phyloP scores from a whole-genome alignment of 2,113 vertebrate genomes.

The Percina caprodes region DNA sequence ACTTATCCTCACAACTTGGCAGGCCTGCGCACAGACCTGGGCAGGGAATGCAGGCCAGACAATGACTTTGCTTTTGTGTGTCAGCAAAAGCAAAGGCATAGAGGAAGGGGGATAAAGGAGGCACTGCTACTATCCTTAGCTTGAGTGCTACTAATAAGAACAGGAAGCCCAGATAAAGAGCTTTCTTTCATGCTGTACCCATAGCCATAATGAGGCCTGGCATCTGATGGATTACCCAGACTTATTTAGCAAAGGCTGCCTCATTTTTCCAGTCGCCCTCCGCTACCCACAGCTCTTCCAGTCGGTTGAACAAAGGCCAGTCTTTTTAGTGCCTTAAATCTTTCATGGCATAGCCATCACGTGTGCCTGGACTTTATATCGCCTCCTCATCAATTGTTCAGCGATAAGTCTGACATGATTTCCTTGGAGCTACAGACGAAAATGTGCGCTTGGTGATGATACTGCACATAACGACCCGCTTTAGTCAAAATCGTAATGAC shows the following conservation, averaged over 20 bases:
- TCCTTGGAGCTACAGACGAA: constrained; percentile 40
- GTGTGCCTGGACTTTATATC: constrained; percentile 39
- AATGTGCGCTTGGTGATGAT: constrained; percentile 17
- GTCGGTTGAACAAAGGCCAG: constrained; percentile 62
- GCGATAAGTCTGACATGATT: constrained; percentile 56
- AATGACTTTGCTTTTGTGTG: constrained; percentile 65
- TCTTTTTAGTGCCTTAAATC: constrained; percentile 55
- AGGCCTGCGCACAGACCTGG: constrained; percentile 37
- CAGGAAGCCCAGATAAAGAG: constrained; percentile 75
- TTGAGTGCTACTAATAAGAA: constrained; percentile 74
- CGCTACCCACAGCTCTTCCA: constrained; percentile 42
- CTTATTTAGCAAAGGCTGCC: constrained; percentile 72
- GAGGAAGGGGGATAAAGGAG: constrained; percentile 30
- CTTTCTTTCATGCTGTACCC: constrained; percentile 69
- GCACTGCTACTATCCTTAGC: constrained; percentile 46
- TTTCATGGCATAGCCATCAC: constrained; percentile 50
- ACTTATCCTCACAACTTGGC: constrained; percentile 61
- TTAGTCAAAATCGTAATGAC: constrained; percentile 33
- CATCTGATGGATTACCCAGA: constrained; percentile 79
- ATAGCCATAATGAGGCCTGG: constrained; percentile 75
- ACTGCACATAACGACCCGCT: constrained; percentile 13
- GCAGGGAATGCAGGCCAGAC: constrained; percentile 53
- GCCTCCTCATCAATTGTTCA: constrained; percentile 59
- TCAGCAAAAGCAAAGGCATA: constrained; percentile 39
- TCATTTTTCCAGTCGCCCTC: constrained; percentile 70